Evolutionary conservation across 2,888 invertebrate genomes (phyloP).

Genomic region (Cyclophora albipunctata): DNA sequence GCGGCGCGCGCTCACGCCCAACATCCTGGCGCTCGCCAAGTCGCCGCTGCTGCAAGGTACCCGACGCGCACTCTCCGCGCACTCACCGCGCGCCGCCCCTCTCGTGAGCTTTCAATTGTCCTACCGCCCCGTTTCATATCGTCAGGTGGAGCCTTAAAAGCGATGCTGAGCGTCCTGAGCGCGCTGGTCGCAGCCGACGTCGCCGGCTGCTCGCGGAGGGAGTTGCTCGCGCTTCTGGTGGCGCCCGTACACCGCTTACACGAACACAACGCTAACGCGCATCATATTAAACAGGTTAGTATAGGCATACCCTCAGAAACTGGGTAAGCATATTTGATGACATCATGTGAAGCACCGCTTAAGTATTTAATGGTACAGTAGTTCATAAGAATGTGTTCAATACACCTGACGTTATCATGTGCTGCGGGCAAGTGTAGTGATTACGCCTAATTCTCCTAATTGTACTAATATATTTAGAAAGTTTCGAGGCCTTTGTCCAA

Average conservation of each 20-base stretch:
- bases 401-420: too few relatives aligned
- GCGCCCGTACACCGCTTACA: constrained; percentile 77
- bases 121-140: not conserved
- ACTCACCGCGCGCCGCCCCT: too few relatives aligned
- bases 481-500: too few relatives aligned
- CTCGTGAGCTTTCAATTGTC: too few relatives aligned
- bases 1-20: constrained; percentile 84
- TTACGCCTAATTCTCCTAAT: too few relatives aligned
- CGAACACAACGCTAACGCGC: constrained; percentile 64
- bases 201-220: constrained; percentile 86
- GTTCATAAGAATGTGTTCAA: too few relatives aligned
- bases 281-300: constrained; percentile 76
- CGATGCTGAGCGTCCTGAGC: constrained; percentile 94
- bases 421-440: too few relatives aligned
- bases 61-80: not conserved
- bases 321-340: too few relatives aligned
- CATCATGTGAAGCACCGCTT: too few relatives aligned
- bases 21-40: constrained; percentile 89
- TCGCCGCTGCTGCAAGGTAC: constrained; percentile 93
- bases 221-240: constrained; percentile 85
- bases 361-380: too few relatives aligned
- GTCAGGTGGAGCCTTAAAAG: constrained; percentile 90
- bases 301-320: not conserved
- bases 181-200: constrained; percentile 90
- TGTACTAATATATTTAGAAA: too few relatives aligned